phyloP scores from a whole-genome alignment of 1,140 invertebrate genomes.

The Drosophila hydei region DNA sequence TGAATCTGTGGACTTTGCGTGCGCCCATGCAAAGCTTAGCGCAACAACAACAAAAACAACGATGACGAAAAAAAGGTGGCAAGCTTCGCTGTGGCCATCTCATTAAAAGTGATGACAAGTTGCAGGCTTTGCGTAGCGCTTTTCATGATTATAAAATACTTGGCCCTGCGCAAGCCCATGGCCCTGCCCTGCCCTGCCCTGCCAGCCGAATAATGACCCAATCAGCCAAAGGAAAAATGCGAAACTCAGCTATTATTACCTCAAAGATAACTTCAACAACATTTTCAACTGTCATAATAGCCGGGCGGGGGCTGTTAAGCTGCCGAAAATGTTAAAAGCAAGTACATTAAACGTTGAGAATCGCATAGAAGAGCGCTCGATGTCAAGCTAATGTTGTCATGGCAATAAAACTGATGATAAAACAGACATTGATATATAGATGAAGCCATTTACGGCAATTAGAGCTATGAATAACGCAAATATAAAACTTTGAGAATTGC shows the following conservation, averaged over 20 bases:
- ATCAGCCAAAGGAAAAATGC: conserved; percentile 9
- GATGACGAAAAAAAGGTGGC: conserved; percentile 45
- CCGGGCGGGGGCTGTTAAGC: neutral
- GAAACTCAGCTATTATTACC: conserved; percentile 3
- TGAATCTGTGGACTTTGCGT: conserved; percentile 46
- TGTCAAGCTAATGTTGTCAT: neutral
- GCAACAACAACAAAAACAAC: neutral
- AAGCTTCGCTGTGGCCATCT: conserved; percentile 75
- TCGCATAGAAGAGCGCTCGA: neutral
- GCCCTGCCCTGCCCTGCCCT: too few relatives aligned
- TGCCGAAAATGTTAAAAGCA: neutral
- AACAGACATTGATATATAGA: neutral
- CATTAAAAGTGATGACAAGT: conserved; percentile 80
- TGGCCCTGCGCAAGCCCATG: conserved; percentile 5
- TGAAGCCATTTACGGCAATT: neutral
- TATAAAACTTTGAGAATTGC: neutral
- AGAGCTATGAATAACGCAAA: too few relatives aligned
- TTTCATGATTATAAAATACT: conserved; percentile 43
- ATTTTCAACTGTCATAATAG: conserved; percentile 12
- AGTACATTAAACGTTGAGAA: conserved; percentile 1
- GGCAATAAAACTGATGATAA: neutral
- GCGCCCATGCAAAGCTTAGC: conserved; percentile 44
- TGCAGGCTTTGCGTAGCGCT: conserved; percentile 41
- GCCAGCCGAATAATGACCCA: conserved; percentile 25
- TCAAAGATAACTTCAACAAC: conserved; percentile 5